phyloP scores from a whole-genome alignment of 2,797 vertebrate genomes.

The Glossophaga mutica region DNA sequence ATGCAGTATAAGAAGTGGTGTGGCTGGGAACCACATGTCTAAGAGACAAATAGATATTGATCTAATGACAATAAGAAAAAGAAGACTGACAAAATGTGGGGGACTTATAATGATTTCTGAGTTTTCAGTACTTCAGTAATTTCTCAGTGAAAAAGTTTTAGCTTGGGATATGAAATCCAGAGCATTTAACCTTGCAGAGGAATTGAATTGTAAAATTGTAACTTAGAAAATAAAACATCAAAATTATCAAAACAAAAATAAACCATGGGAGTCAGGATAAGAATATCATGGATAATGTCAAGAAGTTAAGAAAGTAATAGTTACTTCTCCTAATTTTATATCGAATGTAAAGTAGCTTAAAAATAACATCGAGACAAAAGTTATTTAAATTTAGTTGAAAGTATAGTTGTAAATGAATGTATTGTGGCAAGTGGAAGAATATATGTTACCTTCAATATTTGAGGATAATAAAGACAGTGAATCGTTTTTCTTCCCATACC shows the following conservation, averaged over 20 bases:
- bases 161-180: not conserved
- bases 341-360: not conserved
- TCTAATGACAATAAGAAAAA: not conserved
- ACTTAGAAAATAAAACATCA: not conserved
- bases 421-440: not conserved
- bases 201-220: not conserved
- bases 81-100: not conserved
- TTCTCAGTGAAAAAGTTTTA: not conserved
- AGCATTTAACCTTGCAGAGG: not conserved
- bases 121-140: not conserved
- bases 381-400: not conserved
- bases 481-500: not conserved
- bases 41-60: not conserved
- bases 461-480: not conserved
- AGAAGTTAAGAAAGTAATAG: not conserved
- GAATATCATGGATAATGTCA: not conserved
- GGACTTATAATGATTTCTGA: not conserved
- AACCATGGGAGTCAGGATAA: not conserved
- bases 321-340: not conserved
- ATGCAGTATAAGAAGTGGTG: not conserved
- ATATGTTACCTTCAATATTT: not conserved
- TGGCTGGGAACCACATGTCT: conserved; percentile 1
- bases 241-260: not conserved
- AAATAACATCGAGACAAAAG: not conserved
- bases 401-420: not conserved